A percentile compares a stretch with the other conserved stretches of the same genome.
phyloP scores from a whole-genome alignment of 2,888 invertebrate genomes.

The Drosophila affinis region DNA sequence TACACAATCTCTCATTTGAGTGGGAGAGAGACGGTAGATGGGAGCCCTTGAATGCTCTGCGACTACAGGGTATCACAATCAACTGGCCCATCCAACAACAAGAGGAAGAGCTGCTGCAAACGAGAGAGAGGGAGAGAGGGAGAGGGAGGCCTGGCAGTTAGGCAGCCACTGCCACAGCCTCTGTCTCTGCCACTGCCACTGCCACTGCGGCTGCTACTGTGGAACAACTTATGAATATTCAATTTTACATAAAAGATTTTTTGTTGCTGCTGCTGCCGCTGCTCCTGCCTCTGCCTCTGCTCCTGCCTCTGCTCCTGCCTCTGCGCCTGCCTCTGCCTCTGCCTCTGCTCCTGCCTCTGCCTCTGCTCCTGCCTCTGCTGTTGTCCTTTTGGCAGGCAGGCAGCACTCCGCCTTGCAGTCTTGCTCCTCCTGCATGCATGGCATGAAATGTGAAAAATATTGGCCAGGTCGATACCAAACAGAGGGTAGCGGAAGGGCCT shows the following conservation, averaged over 20 bases:
- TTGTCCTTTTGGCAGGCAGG: constrained; percentile 16
- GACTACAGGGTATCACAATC: constrained; percentile 47
- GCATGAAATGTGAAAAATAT: constrained; percentile 65
- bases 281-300: neutral
- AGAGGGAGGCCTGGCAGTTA: constrained; percentile 32
- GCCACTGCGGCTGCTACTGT: constrained; percentile 38
- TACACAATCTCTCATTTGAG: no score
- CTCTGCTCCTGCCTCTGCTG: constrained; percentile 3
- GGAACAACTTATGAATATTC: constrained; percentile 76
- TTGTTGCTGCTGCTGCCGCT: constrained; percentile 59
- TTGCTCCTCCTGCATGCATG: constrained; percentile 57
- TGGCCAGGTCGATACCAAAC: constrained; percentile 23
- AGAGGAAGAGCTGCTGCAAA: neutral
- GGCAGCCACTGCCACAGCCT: constrained; percentile 36
- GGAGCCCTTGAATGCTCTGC: neutral
- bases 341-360: neutral
- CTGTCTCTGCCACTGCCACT: constrained; percentile 14
- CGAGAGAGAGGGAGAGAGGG: constrained; percentile 18
- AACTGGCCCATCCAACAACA: constrained; percentile 55
- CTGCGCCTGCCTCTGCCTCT: constrained; percentile 2
- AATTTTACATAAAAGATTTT: constrained; percentile 78
- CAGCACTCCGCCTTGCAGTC: constrained; percentile 37
- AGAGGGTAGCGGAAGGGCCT: constrained; percentile 1
- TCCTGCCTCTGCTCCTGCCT: no score
- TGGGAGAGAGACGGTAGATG: no score